Conservation (phyloP, 2,888 invertebrate genomes). For the Drosophila austrosaltans region DNA sequence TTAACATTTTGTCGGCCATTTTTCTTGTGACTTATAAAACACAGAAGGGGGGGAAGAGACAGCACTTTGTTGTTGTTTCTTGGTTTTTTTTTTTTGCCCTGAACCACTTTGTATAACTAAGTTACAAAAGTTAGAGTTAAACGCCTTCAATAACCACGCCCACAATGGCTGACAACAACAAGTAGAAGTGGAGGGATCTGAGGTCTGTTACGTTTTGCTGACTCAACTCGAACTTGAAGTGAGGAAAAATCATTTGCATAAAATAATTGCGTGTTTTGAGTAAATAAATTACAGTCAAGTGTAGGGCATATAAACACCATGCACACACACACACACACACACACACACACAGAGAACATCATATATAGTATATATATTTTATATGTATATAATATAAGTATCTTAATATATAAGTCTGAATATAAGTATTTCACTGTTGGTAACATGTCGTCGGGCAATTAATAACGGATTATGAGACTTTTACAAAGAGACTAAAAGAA, state of each 20-base stretch:
- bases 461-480: slow-evolving; percentile 75
- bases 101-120: slow-evolving; percentile 66
- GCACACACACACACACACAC: slow-evolving; percentile 32
- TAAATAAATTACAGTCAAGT: slow-evolving; percentile 73
- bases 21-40: too few species aligned
- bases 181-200: not conserved
- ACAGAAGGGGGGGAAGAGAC: too few species aligned
- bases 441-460: slow-evolving; percentile 75
- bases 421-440: slow-evolving; percentile 33
- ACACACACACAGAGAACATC: slow-evolving; percentile 8
- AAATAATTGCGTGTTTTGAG: slow-evolving; percentile 78
- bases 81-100: slow-evolving; percentile 23
- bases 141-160: slow-evolving; percentile 65
- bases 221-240: slow-evolving; percentile 61
- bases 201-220: slow-evolving; percentile 38
- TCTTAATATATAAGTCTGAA: too few species aligned
- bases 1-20: too few species aligned
- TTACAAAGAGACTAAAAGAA: slow-evolving; percentile 19
- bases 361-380: not conserved
- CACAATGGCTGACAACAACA: slow-evolving; percentile 47
- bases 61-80: too few species aligned
- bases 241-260: slow-evolving; percentile 72
- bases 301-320: slow-evolving; percentile 46
- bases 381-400: not conserved
- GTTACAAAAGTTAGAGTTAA: slow-evolving; percentile 66